Evolutionary conservation across 2,888 invertebrate species (phyloP).

Genomic region (Desoria tigrina): DNA sequence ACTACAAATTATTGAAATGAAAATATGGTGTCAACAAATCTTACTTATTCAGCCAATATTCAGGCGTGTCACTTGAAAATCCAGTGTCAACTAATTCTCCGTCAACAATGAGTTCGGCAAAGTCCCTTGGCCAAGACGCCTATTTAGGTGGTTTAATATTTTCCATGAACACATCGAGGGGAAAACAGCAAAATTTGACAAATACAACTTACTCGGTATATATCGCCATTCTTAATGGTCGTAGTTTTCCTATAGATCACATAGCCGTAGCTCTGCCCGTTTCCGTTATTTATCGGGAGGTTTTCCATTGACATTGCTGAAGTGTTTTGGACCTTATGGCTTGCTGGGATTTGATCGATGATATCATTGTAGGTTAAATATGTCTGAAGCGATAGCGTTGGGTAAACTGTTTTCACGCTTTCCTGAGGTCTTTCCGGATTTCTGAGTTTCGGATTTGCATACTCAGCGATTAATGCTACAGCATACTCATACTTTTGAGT

Average conservation of each 20-base stretch:
- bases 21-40: neutral
- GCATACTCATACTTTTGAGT: conserved; percentile 58
- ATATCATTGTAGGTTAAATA: conserved; percentile 53
- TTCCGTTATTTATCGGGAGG: conserved; percentile 54
- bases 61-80: conserved; percentile 2
- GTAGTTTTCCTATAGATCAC: conserved; percentile 60
- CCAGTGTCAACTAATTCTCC: conserved; percentile 26
- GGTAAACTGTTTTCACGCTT: conserved; percentile 56
- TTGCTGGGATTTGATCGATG: conserved; percentile 49
- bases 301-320: conserved; percentile 54
- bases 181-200: too few species aligned
- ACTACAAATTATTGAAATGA: neutral
- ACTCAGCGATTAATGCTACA: conserved; percentile 51
- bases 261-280: conserved; percentile 64
- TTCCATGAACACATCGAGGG: too few species aligned
- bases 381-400: conserved; percentile 50
- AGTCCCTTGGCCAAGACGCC: conserved; percentile 42
- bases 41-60: conserved; percentile 36
- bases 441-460: conserved; percentile 47
- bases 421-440: conserved; percentile 56
- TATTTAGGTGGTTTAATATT: conserved; percentile 18
- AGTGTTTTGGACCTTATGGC: conserved; percentile 29
- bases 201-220: conserved; percentile 17
- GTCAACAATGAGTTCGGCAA: conserved; percentile 33
- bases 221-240: conserved; percentile 25